Conservation (phyloP, 2,888 invertebrate species). For the Urechis unicinctus region DNA sequence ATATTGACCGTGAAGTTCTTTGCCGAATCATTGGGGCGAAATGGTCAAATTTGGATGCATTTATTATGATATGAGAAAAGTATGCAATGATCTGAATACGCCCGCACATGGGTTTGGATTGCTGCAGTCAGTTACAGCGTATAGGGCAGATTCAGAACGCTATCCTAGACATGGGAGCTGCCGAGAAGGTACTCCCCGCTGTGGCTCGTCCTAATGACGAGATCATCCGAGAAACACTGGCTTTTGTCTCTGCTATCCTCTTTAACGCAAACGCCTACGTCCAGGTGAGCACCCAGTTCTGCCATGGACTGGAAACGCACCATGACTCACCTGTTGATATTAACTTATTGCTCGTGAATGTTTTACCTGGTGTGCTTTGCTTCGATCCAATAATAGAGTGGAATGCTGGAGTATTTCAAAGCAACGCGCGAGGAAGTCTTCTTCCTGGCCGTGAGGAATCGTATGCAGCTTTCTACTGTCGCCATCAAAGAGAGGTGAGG, state of each 20-base stretch:
- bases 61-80: neutral
- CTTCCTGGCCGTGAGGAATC: conserved; percentile 47
- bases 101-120: neutral
- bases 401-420: conserved; percentile 37
- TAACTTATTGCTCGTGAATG: too few relatives aligned
- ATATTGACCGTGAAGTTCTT: too few relatives aligned
- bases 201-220: conserved; percentile 42
- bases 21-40: too few relatives aligned
- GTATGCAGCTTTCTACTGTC: conserved; percentile 47
- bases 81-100: neutral
- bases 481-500: conserved; percentile 49
- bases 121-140: conserved; percentile 30
- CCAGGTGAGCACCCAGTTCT: conserved; percentile 29
- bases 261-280: conserved; percentile 45
- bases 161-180: conserved; percentile 35
- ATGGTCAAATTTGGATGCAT: too few relatives aligned
- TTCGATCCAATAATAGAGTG: too few relatives aligned
- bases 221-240: conserved; percentile 43
- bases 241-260: conserved; percentile 42
- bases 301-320: neutral
- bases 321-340: too few relatives aligned
- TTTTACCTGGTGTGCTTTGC: too few relatives aligned
- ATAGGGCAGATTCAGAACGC: conserved; percentile 38
- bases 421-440: conserved; percentile 49
- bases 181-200: conserved; percentile 44